A percentile compares a stretch with the other conserved stretches of the same genome.
These are phyloP conservation scores for Ochropleura leucogaster DNA, from an alignment of 2,888 invertebrate species.

Conservation along the genomic window DNA sequence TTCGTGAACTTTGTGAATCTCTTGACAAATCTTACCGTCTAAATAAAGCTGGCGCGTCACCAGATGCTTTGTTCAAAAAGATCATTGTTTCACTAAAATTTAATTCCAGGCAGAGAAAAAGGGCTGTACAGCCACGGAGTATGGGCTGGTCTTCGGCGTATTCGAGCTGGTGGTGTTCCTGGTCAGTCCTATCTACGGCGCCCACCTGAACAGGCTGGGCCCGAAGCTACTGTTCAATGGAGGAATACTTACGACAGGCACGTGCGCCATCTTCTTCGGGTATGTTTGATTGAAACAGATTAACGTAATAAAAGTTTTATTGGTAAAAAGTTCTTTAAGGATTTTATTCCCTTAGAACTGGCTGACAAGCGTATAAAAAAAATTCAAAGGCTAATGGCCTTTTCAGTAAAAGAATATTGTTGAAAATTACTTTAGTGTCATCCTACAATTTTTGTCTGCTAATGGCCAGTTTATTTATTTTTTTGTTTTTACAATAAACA, in stretches of 20 bases:
- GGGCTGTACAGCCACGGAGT: conserved; percentile 95
- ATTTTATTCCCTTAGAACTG: not conserved
- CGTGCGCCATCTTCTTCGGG: conserved; percentile 96
- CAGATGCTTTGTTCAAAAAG: not conserved
- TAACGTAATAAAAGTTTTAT: not conserved
- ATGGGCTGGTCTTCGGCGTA: conserved; percentile 96
- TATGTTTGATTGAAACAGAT: conserved; percentile 75
- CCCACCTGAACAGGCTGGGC: conserved; percentile 94
- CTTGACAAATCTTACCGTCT: not conserved
- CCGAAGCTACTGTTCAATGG: conserved; percentile 95
- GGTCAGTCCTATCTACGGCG: conserved; percentile 95
- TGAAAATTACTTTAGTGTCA: not conserved
- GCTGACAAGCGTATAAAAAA: not conserved
- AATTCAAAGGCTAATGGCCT: not conserved
- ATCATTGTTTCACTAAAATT: not conserved
- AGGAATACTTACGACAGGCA: conserved; percentile 95
- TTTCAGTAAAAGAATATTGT: not conserved
- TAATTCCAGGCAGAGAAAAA: conserved; percentile 94
- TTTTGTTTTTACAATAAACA: not conserved
- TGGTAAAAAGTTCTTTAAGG: too few relatives aligned
- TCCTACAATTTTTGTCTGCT: not conserved
- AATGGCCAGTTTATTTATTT: not conserved
- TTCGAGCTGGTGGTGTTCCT: conserved; percentile 96
- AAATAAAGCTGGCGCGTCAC: not conserved
- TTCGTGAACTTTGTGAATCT: not conserved